A percentile compares a stretch with the other conserved stretches of the same genome.
Evolutionary conservation across 2,113 vertebrate species (phyloP).

Genomic region (Mustela nigripes): DNA sequence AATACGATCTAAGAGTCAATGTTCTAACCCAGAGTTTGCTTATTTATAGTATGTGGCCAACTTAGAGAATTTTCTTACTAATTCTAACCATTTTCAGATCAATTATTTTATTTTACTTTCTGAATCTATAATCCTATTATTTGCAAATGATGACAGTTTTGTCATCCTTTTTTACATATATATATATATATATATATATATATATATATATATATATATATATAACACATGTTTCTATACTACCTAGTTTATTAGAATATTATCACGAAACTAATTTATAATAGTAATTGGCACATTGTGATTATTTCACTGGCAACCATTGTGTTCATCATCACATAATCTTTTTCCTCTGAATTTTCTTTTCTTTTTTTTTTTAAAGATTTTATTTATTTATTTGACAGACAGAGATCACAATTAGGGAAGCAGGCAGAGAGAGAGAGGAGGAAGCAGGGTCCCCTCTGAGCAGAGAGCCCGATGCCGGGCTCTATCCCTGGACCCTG

Average conservation of each 20-base stretch:
- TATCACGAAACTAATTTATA: neutral
- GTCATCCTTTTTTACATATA: neutral
- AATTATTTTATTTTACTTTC: neutral
- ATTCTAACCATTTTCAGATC: neutral
- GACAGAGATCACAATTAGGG: too few relatives aligned
- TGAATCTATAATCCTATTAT: neutral
- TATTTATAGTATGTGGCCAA: neutral
- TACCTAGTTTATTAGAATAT: neutral
- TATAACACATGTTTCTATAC: neutral
- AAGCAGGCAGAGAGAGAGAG: too few relatives aligned
- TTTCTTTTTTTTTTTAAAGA: too few relatives aligned
- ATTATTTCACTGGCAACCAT: neutral
- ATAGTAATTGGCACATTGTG: neutral
- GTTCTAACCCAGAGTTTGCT: neutral
- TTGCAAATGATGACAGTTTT: neutral
- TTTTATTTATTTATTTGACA: too few relatives aligned
- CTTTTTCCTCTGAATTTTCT: neutral
- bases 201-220: neutral
- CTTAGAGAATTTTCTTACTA: constrained; percentile 8
- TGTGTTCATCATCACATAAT: neutral
- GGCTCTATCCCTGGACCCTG: too few relatives aligned
- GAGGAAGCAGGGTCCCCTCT: too few relatives aligned
- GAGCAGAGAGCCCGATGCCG: too few relatives aligned
- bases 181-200: neutral
- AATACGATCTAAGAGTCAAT: neutral